phyloP scores from a whole-genome alignment of 1,140 invertebrate genomes.

The Drosophila prosaltans region DNA sequence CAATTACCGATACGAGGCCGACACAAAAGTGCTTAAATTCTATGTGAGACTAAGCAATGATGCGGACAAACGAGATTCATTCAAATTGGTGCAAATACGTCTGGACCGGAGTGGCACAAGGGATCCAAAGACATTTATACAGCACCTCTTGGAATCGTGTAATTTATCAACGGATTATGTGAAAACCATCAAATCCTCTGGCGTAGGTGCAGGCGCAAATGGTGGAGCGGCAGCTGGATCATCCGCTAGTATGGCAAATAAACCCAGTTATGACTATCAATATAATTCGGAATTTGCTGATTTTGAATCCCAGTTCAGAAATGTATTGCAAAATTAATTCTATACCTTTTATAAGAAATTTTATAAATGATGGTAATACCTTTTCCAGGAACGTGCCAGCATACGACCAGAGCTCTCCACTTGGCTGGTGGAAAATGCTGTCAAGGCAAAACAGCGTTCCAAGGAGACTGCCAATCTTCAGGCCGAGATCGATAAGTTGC shows the following conservation, averaged over 20 bases:
- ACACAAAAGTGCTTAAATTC: conserved; percentile 86
- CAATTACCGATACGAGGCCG: conserved; percentile 85
- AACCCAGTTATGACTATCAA: conserved; percentile 59
- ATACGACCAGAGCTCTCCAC: conserved; percentile 48
- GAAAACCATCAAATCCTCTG: conserved; percentile 86
- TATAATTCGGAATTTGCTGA: conserved; percentile 65
- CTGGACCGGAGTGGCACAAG: conserved; percentile 62
- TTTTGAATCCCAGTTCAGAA: conserved; percentile 57
- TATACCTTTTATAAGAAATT: not conserved
- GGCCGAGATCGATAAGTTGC: conserved; percentile 87
- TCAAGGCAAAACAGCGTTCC: conserved; percentile 86
- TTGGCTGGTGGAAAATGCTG: conserved; percentile 88
- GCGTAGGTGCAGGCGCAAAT: not conserved
- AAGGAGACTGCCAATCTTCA: conserved; percentile 86
- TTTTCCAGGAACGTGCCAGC: conserved; percentile 64
- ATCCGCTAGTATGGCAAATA: conserved; percentile 36
- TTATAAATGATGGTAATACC: not conserved
- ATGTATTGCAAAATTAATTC: conserved; percentile 31
- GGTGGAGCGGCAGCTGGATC: conserved; percentile 8
- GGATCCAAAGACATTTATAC: conserved; percentile 89
- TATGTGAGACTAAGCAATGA: conserved; percentile 88
- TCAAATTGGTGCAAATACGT: conserved; percentile 88
- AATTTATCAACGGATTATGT: conserved; percentile 93
- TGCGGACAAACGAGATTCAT: conserved; percentile 84
- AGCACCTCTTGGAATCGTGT: conserved; percentile 90